Conservation (phyloP, 2,888 invertebrate genomes). For the Bellardia bayeri region DNA sequence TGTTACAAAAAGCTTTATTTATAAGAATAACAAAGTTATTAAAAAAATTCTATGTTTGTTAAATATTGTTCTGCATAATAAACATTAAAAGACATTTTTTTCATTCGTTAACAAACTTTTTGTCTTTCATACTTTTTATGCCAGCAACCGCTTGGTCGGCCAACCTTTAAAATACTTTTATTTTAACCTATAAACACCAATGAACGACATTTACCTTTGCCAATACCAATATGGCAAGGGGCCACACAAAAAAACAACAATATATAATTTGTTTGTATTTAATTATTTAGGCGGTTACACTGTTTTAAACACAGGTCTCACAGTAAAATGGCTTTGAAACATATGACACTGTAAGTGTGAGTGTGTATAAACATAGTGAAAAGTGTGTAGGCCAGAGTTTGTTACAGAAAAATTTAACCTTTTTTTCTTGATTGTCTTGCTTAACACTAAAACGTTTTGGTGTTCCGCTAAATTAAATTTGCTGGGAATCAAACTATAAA, state of each 20-base stretch:
- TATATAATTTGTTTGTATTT: slow-evolving; percentile 78
- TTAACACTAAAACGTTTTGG: slow-evolving; percentile 36
- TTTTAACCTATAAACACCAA: neutral
- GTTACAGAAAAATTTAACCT: neutral
- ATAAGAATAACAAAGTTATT: too few species aligned
- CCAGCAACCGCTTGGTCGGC: neutral
- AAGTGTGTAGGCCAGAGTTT: neutral
- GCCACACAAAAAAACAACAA: slow-evolving; percentile 29
- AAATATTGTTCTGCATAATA: neutral
- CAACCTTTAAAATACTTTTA: neutral
- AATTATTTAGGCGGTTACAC: slow-evolving; percentile 77
- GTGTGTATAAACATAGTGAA: neutral
- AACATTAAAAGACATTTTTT: neutral
- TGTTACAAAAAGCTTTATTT: neutral
- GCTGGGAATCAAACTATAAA: slow-evolving; percentile 48
- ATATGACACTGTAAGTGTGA: neutral
- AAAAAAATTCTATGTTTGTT: neutral
- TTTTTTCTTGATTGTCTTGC: neutral
- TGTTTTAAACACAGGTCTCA: slow-evolving; percentile 1
- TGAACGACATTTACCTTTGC: neutral
- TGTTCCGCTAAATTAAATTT: slow-evolving; percentile 48
- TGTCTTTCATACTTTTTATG: neutral
- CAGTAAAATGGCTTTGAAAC: neutral
- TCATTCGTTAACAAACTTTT: neutral
- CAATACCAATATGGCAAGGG: neutral